Evolutionary conservation across 2,797 vertebrate species (phyloP).

Genomic region (Hemibagrus guttatus): DNA sequence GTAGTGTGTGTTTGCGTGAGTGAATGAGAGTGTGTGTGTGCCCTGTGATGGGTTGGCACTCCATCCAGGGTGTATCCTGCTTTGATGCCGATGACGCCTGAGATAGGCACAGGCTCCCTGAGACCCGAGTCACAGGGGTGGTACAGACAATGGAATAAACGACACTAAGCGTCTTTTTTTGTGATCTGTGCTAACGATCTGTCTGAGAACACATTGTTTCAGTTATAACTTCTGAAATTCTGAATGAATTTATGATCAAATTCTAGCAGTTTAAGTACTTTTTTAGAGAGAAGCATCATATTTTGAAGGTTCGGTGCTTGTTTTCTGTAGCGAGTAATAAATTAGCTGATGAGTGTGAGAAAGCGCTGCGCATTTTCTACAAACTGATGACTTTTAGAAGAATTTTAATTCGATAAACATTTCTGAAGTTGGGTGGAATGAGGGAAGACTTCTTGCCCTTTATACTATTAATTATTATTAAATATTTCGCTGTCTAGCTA

Average conservation of each 20-base stretch:
- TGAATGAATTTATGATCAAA: background rate
- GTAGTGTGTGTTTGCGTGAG: no score
- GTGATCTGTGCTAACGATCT: background rate
- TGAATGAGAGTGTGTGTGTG: no score
- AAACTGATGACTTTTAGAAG: conserved; percentile 34
- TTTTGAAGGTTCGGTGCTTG: conserved; percentile 48
- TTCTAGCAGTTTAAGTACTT: background rate
- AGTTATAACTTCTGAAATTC: background rate
- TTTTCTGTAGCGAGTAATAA: conserved; percentile 10
- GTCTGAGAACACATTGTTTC: background rate
- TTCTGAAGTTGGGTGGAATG: background rate
- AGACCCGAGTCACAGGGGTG: no score
- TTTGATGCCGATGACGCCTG: no score
- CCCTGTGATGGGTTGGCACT: no score
- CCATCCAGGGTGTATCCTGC: no score
- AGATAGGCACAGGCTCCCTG: no score
- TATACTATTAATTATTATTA: background rate
- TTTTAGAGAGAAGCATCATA: background rate
- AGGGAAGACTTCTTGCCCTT: background rate
- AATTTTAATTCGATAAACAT: conserved; percentile 57
- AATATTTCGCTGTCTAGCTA: background rate
- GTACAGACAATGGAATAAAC: no score
- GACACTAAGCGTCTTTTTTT: background rate
- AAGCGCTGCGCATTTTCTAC: conserved; percentile 67
- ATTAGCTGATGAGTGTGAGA: conserved; percentile 34